Percentiles rank a stretch among this genome's conserved stretches.
Conservation (phyloP, 2,797 vertebrate genomes). For the Arrhamphus sclerolepis region DNA sequence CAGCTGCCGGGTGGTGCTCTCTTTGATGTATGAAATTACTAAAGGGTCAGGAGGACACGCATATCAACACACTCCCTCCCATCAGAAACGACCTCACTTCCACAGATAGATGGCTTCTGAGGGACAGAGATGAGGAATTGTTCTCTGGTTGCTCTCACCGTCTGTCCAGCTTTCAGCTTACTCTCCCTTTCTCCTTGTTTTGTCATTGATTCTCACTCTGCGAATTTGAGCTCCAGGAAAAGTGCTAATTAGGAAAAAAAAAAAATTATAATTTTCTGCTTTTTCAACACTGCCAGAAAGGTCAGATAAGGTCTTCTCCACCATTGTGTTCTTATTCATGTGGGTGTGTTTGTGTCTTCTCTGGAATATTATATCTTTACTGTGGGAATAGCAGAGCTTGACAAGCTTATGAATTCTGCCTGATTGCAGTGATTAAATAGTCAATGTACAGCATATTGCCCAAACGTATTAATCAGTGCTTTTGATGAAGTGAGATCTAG, state of each 20-base stretch:
- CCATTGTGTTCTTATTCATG: slow-evolving; percentile 16
- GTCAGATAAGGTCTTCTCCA: slow-evolving; percentile 36
- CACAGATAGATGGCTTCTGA: slow-evolving; percentile 72
- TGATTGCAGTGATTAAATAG: slow-evolving; percentile 54
- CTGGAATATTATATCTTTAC: slow-evolving; percentile 47
- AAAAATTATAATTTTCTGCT: slow-evolving; percentile 51
- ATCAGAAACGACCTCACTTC: slow-evolving; percentile 64
- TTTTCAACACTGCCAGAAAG: slow-evolving; percentile 32
- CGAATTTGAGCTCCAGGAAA: slow-evolving; percentile 53
- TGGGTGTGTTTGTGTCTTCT: slow-evolving; percentile 31
- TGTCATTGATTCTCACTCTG: slow-evolving; percentile 49
- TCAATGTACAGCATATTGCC: slow-evolving; percentile 50
- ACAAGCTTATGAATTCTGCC: slow-evolving; percentile 43
- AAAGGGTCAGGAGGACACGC: slow-evolving; percentile 67
- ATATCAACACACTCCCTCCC: slow-evolving; percentile 64
- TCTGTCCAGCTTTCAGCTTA: slow-evolving; percentile 27
- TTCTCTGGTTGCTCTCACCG: slow-evolving; percentile 45
- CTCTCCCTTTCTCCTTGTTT: slow-evolving; percentile 29
- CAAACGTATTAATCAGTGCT: slow-evolving; percentile 64
- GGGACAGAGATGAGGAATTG: slow-evolving; percentile 71
- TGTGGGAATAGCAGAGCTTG: slow-evolving; percentile 42
- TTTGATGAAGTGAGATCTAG: slow-evolving; percentile 46
- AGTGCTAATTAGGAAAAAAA: slow-evolving; percentile 62
- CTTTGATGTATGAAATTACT: slow-evolving; percentile 80
- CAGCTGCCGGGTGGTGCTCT: slow-evolving; percentile 64